These are phyloP conservation scores for Tetragnatha versicolor DNA, from an alignment of 1,140 invertebrate species.

Conservation along the genomic window DNA sequence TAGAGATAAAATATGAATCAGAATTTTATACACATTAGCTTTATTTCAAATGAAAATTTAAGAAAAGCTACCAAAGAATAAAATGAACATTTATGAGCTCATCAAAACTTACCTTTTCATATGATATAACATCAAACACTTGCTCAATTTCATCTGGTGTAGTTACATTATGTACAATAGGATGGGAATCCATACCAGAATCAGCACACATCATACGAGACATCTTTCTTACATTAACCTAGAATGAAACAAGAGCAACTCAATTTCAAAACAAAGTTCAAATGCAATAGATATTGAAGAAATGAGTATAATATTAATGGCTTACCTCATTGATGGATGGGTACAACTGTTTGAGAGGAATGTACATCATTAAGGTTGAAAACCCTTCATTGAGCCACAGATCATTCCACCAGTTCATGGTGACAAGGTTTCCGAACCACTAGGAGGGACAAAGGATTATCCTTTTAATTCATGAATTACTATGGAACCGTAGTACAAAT, in stretches of 20 bases:
- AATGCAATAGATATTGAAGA: background rate
- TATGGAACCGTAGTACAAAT: too few relatives aligned
- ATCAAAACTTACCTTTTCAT: constrained; percentile 70
- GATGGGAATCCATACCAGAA: constrained; percentile 71
- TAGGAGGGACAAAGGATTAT: background rate
- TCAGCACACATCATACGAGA: constrained; percentile 30
- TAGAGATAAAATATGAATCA: background rate
- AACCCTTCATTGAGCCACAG: constrained; percentile 94
- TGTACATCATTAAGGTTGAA: constrained; percentile 83
- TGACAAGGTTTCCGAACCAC: constrained; percentile 83
- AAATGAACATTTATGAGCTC: too few relatives aligned
- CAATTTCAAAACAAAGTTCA: background rate
- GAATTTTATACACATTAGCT: background rate
- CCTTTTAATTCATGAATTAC: too few relatives aligned
- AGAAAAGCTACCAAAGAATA: too few relatives aligned
- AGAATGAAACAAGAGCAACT: background rate
- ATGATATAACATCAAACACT: constrained; percentile 91
- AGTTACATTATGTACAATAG: constrained; percentile 81
- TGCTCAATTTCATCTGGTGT: constrained; percentile 89
- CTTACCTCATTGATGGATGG: constrained; percentile 78
- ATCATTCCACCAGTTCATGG: constrained; percentile 85
- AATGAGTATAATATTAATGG: background rate
- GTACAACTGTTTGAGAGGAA: constrained; percentile 76
- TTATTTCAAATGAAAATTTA: too few relatives aligned
- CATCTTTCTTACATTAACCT: constrained; percentile 27